Base-by-base conservation (phyloP, 2,113 vertebrate genomes). In the Emberiza fucata region DNA sequence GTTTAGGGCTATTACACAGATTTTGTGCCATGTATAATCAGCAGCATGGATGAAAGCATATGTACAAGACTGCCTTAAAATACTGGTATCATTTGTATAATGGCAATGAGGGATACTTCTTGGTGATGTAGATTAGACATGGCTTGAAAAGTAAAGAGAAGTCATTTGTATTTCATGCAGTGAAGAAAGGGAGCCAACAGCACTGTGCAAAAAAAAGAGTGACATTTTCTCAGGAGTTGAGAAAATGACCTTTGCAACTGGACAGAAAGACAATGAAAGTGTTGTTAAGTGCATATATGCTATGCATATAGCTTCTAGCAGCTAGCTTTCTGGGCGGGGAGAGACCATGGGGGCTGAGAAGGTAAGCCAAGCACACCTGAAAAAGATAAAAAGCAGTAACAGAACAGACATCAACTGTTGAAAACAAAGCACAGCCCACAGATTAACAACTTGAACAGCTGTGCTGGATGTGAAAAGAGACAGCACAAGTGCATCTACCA, bases 201-300 rank as follows among this genome's bases (percentile, higher is more conserved):
- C 42, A 85, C 42, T 56, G 39, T 81, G 71, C n/a, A 80, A 79
- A 90, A 90, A 72, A 66, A 44, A 73, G 16, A 88, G 45, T 80
- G 50, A 88, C 48, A 50, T 9, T 50, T 15, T 50, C 48, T 50
- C 48, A 50, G 48, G 48, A 50, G 82, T 56, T 2, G 40, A 81
- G 80, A 70, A 90, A 95, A 88, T n/a, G 16, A 92, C 80, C 72
- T 86, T 93, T 71, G 64, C 33, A 73, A 88, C 77, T 54, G 79
- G 31, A 86, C 5, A 86, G 76, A 79, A 83, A 92, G 79, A 93
- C 63, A 93, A 54, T 63, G 51, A 29, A 88, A 78, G 50, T 5
- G 7, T 31, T 87, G 75, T 80, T 86, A 95, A 82, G 37, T 70
- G 29, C 14, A 24, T 39, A 11, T 27, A 70, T n/a, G 7, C 45